Evolutionary conservation across 2,797 vertebrate genomes (phyloP).

Genomic region (Jordanella pulchra): DNA sequence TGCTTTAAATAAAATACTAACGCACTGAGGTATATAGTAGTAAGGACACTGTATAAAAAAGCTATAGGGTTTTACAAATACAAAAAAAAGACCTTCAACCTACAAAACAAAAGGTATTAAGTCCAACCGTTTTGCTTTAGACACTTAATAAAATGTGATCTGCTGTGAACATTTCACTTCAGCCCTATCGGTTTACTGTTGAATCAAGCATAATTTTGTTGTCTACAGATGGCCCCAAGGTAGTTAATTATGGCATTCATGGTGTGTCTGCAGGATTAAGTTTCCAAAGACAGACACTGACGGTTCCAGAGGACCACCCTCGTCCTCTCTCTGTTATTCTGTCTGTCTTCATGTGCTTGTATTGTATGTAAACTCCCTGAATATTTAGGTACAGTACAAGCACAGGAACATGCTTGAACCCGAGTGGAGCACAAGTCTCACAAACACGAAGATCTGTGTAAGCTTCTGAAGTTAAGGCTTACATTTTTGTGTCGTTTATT

Average conservation of each 20-base stretch:
- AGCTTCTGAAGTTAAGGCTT: conserved; percentile 21
- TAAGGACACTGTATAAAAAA: not conserved
- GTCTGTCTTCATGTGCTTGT: conserved; percentile 49
- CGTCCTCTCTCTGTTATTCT: conserved; percentile 36
- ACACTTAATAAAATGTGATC: conserved; percentile 53
- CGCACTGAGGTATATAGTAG: not conserved
- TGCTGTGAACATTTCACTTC: conserved; percentile 43
- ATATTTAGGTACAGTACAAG: conserved; percentile 39
- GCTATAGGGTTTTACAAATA: not conserved
- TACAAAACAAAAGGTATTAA: conserved; percentile 59
- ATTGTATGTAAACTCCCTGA: conserved; percentile 42
- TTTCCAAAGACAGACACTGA: conserved; percentile 72
- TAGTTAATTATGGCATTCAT: conserved; percentile 67
- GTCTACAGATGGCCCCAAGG: conserved; percentile 67
- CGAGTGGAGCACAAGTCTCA: conserved; percentile 35
- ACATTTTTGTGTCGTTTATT: conserved; percentile 41
- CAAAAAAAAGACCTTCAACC: not conserved
- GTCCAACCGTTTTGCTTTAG: conserved; percentile 43
- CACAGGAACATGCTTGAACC: conserved; percentile 58
- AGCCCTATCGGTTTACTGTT: conserved; percentile 60
- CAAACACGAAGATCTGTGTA: conserved; percentile 36
- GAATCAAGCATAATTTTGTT: conserved; percentile 67
- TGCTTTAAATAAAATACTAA: not conserved
- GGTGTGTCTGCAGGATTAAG: conserved; percentile 61
- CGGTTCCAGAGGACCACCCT: conserved; percentile 71